Percentiles rank a stretch among this genome's conserved stretches.
Conservation (phyloP, 2,888 invertebrate species). For the Myopa tessellatipennis region DNA sequence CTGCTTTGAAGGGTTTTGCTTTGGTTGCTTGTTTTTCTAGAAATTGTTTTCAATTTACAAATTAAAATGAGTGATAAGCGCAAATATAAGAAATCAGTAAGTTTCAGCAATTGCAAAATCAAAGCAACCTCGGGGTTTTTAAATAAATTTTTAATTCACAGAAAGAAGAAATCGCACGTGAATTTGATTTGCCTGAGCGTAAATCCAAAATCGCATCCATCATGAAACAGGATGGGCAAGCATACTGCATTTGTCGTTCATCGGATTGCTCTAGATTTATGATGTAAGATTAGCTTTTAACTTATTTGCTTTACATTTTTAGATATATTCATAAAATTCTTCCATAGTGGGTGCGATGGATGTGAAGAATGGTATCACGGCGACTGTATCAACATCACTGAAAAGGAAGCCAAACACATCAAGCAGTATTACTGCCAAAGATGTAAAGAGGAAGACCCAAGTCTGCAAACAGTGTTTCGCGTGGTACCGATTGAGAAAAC, state of each 20-base stretch:
- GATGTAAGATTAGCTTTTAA: conserved; percentile 75
- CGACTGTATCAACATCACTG: conserved; percentile 95
- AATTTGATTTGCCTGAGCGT: conserved; percentile 88
- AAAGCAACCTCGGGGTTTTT: background rate
- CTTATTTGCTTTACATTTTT: background rate
- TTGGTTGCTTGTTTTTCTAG: no score
- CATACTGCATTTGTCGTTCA: conserved; percentile 94
- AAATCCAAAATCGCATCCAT: conserved; percentile 91
- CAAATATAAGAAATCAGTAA: conserved; percentile 64
- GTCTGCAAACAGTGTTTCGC: conserved; percentile 73
- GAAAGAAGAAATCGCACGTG: conserved; percentile 90
- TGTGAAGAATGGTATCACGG: conserved; percentile 99
- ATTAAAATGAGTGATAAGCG: conserved; percentile 61
- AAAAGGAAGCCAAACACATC: conserved; percentile 91
- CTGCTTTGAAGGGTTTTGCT: no score
- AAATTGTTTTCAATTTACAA: background rate
- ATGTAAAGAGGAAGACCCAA: conserved; percentile 86
- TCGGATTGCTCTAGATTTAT: conserved; percentile 95
- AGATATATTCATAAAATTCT: conserved; percentile 11
- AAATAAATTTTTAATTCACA: conserved; percentile 44
- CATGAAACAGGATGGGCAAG: conserved; percentile 88
- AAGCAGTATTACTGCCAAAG: conserved; percentile 92
- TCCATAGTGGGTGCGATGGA: conserved; percentile 88
- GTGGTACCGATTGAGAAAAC: conserved; percentile 61
- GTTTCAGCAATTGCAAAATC: background rate